These are phyloP conservation scores for Polypedilum vanderplanki DNA, from an alignment of 1,140 invertebrate species.

Conservation along the genomic window DNA sequence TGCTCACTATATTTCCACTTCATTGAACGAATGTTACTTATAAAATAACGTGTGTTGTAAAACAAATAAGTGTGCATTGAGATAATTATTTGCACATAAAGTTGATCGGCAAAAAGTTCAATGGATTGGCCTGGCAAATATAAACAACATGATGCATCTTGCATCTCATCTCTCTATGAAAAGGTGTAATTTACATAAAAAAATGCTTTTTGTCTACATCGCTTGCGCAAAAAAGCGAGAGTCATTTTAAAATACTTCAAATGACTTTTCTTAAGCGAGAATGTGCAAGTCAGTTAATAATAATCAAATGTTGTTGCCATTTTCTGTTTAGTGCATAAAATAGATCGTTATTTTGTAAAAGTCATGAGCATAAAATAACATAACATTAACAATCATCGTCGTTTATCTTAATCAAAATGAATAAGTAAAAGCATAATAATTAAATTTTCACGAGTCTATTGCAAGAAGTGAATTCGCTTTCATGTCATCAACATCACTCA, in stretches of 20 bases:
- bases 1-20: too few relatives aligned
- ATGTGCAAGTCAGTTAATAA: conserved; percentile 2
- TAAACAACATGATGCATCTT: not conserved
- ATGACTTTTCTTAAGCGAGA: not conserved
- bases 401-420: conserved; percentile 19
- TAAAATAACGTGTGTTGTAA: not conserved
- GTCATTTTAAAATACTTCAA: not conserved
- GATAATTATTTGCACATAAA: conserved; percentile 19
- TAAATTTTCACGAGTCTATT: not conserved
- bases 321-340: not conserved
- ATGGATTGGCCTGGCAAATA: not conserved
- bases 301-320: conserved; percentile 5
- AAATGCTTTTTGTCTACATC: not conserved
- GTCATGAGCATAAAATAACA: not conserved
- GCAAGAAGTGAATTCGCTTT: not conserved
- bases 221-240: not conserved
- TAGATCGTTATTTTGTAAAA: conserved; percentile 19
- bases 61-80: conserved; percentile 5
- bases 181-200: conserved; percentile 12
- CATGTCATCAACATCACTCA: not conserved
- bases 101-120: conserved; percentile 8
- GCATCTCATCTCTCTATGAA: not conserved
- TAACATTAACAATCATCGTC: conserved; percentile 6
- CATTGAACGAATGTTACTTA: too few relatives aligned
- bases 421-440: conserved; percentile 20